Evolutionary conservation across 2,888 invertebrate genomes (phyloP), one percentile per base, ranked within the genome.

Genomic region (Hypomecis atomaria): DNA sequence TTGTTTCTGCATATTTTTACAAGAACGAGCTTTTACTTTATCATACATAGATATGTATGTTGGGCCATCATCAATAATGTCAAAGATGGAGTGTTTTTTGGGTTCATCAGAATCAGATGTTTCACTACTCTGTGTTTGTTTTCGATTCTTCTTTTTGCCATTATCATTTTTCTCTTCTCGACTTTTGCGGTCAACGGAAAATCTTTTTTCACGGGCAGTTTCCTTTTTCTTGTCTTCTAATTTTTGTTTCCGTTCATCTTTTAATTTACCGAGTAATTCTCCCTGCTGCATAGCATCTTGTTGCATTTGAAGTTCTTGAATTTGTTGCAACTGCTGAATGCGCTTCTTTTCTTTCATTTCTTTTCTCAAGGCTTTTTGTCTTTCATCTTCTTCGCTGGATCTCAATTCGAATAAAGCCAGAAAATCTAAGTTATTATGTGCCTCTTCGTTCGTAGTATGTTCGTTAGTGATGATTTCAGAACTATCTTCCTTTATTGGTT

Each of bases 31-130:
- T 87, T 98, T 98, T 0, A 98, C 98, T 89, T 99, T 99, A 84
- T 99, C 99, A 85, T 99, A 99, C 99, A 99, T 99, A 8, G 98
- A 98, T 66, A 98, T 97, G 82, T 98, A 98, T 8, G 96, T 95
- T 0, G 98, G 98, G 65, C 96, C 97, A 79, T 97, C 97, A 81
- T 97, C 96, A 49, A 97, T 95, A 63, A 98, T 97, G 82, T 97
- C 97, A 85, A 98, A 98, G 79, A 98, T 97, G 60, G 97, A 98
- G 92, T 97, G 97, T 84, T 97, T 97, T 85, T 97, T 97, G 55
- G 96, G 96, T 84, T 96, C 96, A 81, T 96, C 97, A 6, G 96
- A 96, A 85, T 96, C 96, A 2, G 95, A 95, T 68, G 93, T 94
- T 56, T 95, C 95, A 11, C 95, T 94, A 75, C 94, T 95, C 62